Evolutionary conservation across 2,888 invertebrate species (phyloP).

Genomic region (Herminia tarsipennalis): DNA sequence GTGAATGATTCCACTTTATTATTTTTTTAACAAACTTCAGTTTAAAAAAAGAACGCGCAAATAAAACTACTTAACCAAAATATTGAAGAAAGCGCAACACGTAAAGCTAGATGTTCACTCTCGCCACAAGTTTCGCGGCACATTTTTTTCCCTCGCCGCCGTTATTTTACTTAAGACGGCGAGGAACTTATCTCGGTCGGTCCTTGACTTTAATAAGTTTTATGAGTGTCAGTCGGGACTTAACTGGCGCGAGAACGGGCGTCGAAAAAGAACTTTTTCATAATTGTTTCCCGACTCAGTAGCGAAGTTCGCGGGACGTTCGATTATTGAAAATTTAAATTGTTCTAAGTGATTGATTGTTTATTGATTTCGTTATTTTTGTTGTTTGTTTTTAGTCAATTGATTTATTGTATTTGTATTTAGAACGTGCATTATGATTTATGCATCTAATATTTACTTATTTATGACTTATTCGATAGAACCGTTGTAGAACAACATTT

Average conservation of each 20-base stretch:
- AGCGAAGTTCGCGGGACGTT: slow-evolving; percentile 66
- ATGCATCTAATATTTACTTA: too few relatives aligned
- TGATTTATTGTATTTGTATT: slow-evolving; percentile 21
- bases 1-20: too few relatives aligned
- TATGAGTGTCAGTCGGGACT: slow-evolving; percentile 84
- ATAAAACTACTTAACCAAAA: slow-evolving; percentile 58
- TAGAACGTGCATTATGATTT: background rate
- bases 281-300: slow-evolving; percentile 81
- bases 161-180: slow-evolving; percentile 84
- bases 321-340: slow-evolving; percentile 77
- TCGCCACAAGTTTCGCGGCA: slow-evolving; percentile 75
- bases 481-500: too few relatives aligned
- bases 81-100: slow-evolving; percentile 70
- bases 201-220: slow-evolving; percentile 86
- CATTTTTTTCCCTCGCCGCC: slow-evolving; percentile 74
- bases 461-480: too few relatives aligned
- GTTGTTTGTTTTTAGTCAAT: slow-evolving; percentile 27
- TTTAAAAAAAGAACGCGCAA: slow-evolving; percentile 46
- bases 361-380: slow-evolving; percentile 54
- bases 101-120: slow-evolving; percentile 76
- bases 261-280: slow-evolving; percentile 81
- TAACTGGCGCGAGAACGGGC: slow-evolving; percentile 81
- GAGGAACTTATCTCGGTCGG: slow-evolving; percentile 84
- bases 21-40: too few relatives aligned
- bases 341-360: slow-evolving; percentile 66